Conservation (phyloP, 2,797 vertebrate genomes). For the Mormyrus hasselquistii region DNA sequence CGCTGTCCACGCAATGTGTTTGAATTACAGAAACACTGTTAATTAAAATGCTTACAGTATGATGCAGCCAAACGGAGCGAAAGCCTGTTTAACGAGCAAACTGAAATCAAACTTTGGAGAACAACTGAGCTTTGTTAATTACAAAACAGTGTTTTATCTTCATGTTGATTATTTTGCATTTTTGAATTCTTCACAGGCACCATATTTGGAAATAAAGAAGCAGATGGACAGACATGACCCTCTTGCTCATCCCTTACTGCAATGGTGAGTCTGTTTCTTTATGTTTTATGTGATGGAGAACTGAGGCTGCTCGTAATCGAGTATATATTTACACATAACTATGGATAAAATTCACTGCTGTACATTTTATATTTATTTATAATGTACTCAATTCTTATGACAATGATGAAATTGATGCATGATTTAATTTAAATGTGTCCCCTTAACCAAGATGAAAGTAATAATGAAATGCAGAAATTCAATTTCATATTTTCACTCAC, state of each 20-base stretch:
- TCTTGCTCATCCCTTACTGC: conserved; percentile 78
- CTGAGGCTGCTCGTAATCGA: not conserved
- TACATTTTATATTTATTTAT: not conserved
- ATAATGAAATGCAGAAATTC: not conserved
- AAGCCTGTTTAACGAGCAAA: not conserved
- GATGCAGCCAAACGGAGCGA: not conserved
- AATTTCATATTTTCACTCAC: not conserved
- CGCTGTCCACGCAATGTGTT: not conserved
- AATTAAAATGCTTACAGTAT: not conserved
- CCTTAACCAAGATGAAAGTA: not conserved
- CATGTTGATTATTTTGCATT: not conserved
- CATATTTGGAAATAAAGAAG: conserved; percentile 87
- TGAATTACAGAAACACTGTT: not conserved
- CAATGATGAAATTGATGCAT: not conserved
- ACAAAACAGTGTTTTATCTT: not conserved
- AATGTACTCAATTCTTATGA: not conserved
- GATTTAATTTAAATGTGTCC: not conserved
- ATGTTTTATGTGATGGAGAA: not conserved
- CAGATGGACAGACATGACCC: conserved; percentile 88
- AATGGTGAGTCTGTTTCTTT: conserved; percentile 61
- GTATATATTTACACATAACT: not conserved
- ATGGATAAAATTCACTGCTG: not conserved
- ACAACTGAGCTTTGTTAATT: not conserved
- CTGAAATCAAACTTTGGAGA: not conserved
- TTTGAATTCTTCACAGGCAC: conserved; percentile 59